Evolutionary conservation across 2,888 invertebrate species (phyloP).

Genomic region (Athripsodes cinereus): DNA sequence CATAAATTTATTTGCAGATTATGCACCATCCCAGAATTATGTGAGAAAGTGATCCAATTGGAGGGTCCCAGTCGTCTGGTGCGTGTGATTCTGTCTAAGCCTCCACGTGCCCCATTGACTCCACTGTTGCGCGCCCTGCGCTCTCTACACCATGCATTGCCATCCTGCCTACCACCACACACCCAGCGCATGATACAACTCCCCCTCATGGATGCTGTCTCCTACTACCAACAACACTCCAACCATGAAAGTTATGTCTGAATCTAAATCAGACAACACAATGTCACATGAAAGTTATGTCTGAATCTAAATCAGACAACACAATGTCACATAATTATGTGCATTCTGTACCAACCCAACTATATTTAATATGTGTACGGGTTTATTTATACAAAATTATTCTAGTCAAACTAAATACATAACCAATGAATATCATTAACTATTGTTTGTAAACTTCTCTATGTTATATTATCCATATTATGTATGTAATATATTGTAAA

Average conservation of each 20-base stretch:
- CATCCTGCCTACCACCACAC: conserved; percentile 29
- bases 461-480: no score
- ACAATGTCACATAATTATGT: no score
- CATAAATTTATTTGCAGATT: conserved; percentile 42
- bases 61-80: conserved; percentile 62
- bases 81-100: conserved; percentile 54
- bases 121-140: conserved; percentile 45
- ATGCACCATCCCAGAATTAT: conserved; percentile 60
- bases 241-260: conserved; percentile 72
- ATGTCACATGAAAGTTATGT: no score
- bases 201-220: conserved; percentile 69
- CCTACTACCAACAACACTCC: conserved; percentile 49
- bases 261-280: not conserved
- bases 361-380: no score
- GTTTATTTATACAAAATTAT: no score
- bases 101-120: conserved; percentile 41
- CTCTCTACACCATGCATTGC: conserved; percentile 31
- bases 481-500: no score
- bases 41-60: conserved; percentile 61
- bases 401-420: no score
- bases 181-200: conserved; percentile 61
- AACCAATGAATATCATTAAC: no score
- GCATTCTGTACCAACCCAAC: no score
- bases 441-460: no score
- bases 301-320: conserved; percentile 9